phyloP scores from a whole-genome alignment of 2,888 invertebrate species.

The Melangyna quadrimaculata region DNA sequence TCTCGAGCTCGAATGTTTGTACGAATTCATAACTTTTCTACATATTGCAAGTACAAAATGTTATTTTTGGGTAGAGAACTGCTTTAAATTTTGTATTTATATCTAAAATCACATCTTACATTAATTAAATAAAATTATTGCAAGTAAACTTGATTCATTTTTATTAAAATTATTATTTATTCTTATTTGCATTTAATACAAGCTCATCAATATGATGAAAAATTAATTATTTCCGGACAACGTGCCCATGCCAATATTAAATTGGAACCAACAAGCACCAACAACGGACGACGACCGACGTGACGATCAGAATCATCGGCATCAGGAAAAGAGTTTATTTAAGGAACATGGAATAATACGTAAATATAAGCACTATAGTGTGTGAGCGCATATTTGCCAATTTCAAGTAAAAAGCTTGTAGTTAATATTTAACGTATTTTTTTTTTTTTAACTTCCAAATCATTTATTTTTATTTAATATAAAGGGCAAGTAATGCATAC shows the following conservation, averaged over 20 bases:
- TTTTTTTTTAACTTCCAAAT: background rate
- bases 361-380: background rate
- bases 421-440: background rate
- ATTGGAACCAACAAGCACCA: background rate
- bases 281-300: no score
- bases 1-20: no score
- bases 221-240: constrained; percentile 36
- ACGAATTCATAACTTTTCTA: no score
- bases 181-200: constrained; percentile 28
- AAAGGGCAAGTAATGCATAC: background rate
- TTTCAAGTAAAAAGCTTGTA: background rate
- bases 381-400: background rate
- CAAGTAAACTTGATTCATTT: background rate
- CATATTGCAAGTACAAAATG: no score
- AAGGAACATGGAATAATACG: constrained; percentile 33
- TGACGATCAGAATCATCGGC: background rate
- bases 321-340: constrained; percentile 11
- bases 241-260: constrained; percentile 8
- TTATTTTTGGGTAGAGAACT: no score
- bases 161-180: constrained; percentile 26
- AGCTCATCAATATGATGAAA: constrained; percentile 19
- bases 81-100: no score
- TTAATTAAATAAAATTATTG: background rate
- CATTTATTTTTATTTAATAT: background rate
- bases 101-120: no score